Conservation (phyloP, 2,888 invertebrate species). For the Drosophila antonietae region DNA sequence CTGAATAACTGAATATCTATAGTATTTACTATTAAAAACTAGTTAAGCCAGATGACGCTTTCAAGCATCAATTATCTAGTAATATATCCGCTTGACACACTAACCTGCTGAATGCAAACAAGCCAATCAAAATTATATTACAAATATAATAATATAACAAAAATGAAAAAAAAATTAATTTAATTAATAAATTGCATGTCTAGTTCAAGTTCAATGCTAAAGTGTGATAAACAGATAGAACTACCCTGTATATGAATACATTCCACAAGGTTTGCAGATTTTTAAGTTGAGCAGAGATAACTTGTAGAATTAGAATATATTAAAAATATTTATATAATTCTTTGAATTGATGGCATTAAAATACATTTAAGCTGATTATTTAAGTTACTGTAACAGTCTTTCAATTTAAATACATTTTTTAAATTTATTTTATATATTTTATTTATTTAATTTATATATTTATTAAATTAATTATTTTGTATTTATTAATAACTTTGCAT, state of each 20-base stretch:
- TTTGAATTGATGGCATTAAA: too few species aligned
- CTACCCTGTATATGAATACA: neutral
- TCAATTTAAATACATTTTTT: neutral
- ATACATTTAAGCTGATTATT: neutral
- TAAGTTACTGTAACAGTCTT: neutral
- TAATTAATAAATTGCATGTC: conserved; percentile 19
- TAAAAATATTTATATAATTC: neutral
- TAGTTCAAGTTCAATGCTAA: conserved; percentile 38
- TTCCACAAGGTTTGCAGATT: neutral
- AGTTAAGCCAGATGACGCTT: neutral
- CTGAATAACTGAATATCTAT: neutral
- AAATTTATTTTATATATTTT: neutral
- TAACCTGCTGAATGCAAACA: conserved; percentile 2
- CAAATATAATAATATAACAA: neutral
- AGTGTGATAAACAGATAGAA: neutral
- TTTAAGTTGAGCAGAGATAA: neutral
- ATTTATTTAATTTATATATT: neutral
- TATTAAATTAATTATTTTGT: neutral
- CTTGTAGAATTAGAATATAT: neutral
- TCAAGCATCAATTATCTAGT: neutral
- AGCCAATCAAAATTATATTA: neutral
- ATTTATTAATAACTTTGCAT: too few species aligned
- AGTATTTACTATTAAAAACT: neutral
- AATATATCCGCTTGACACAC: conserved; percentile 12
- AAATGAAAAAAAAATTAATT: conserved; percentile 16